Percentiles rank a stretch among this genome's conserved stretches.
Conservation (phyloP, 1,140 invertebrate genomes). For the Arctopsyche grandis region DNA sequence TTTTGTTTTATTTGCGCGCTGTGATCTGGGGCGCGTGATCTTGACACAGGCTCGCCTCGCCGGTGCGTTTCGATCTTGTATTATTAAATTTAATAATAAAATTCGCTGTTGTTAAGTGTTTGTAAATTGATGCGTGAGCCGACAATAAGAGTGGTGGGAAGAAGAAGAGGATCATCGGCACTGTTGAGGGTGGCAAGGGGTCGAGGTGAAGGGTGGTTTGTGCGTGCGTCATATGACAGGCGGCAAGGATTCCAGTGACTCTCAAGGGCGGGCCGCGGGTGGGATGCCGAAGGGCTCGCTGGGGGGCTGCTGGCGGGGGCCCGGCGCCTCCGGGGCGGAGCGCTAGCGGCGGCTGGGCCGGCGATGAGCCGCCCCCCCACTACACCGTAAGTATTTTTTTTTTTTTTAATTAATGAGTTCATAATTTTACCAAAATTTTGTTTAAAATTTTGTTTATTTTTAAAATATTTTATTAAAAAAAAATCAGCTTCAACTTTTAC, state of each 20-base stretch:
- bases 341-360: constrained; percentile 62
- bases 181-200: not conserved
- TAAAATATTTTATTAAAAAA: not conserved
- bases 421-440: not conserved
- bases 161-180: not conserved
- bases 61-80: not conserved
- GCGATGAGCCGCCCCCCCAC: constrained; percentile 66
- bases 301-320: constrained; percentile 63
- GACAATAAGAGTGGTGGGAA: constrained; percentile 11
- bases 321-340: constrained; percentile 28
- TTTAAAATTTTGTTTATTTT: not conserved
- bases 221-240: constrained; percentile 45
- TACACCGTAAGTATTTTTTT: constrained; percentile 63
- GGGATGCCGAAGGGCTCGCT: constrained; percentile 58
- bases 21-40: not conserved
- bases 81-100: too few relatives aligned
- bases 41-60: too few relatives aligned
- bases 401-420: constrained; percentile 18
- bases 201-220: not conserved
- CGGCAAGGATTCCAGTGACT: constrained; percentile 55
- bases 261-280: constrained; percentile 56
- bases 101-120: not conserved
- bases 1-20: not conserved
- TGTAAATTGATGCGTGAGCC: constrained; percentile 15
- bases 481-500: not conserved